phyloP scores from a whole-genome alignment of 2,888 invertebrate species.

The Tanypteryx hageni region DNA sequence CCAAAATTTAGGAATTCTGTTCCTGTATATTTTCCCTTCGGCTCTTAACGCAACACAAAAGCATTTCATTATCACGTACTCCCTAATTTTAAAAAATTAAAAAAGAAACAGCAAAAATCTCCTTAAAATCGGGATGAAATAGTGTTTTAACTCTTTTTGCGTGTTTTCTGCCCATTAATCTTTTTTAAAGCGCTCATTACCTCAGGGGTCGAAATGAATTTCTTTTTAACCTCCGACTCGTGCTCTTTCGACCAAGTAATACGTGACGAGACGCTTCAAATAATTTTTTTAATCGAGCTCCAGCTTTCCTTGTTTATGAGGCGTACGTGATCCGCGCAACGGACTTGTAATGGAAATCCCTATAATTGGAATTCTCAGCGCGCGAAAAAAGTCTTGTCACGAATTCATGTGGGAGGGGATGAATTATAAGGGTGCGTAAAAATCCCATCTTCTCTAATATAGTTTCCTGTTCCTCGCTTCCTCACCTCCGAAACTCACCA shows the following conservation, averaged over 20 bases:
- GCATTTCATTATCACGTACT: background rate
- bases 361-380: background rate
- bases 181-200: background rate
- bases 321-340: background rate
- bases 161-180: background rate
- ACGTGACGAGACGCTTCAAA: background rate
- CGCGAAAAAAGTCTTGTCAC: background rate
- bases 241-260: background rate
- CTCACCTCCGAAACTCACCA: too few species aligned
- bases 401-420: background rate
- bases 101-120: background rate
- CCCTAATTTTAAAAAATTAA: background rate
- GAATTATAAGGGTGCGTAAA: background rate
- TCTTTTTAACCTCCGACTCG: background rate
- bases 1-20: too few species aligned
- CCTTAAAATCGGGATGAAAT: background rate
- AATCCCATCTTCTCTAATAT: too few species aligned
- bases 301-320: slow-evolving; percentile 12
- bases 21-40: too few species aligned
- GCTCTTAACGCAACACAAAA: too few species aligned
- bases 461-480: too few species aligned
- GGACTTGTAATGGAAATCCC: background rate
- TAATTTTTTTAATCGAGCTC: background rate
- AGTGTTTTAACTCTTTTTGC: background rate
- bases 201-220: background rate